phyloP scores from a whole-genome alignment of 1,140 invertebrate species.

The Drosophila grimshawi region DNA sequence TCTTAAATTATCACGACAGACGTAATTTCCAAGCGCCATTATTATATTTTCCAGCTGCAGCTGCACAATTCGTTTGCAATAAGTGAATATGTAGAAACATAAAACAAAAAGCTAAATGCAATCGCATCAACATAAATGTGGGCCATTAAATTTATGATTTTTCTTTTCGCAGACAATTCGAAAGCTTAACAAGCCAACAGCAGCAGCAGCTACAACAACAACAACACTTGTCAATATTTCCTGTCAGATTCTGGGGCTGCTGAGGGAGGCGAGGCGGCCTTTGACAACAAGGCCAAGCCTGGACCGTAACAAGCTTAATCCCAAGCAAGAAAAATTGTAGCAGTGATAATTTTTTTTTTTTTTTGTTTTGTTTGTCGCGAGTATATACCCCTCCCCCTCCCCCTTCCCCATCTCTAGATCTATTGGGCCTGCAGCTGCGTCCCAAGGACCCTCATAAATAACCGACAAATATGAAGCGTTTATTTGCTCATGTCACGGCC shows the following conservation, averaged over 20 bases:
- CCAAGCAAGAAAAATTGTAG: slow-evolving; percentile 74
- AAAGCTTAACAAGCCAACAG: slow-evolving; percentile 63
- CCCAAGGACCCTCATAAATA: slow-evolving; percentile 83
- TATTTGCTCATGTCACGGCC: slow-evolving; percentile 82
- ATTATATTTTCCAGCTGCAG: slow-evolving; percentile 33
- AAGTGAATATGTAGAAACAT: slow-evolving; percentile 19
- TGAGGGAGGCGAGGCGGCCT: not conserved
- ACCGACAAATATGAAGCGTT: slow-evolving; percentile 84
- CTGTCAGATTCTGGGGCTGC: not conserved
- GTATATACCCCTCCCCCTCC: slow-evolving; percentile 8
- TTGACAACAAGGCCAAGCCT: slow-evolving; percentile 26
- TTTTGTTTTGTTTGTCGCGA: slow-evolving; percentile 28
- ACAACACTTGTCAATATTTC: slow-evolving; percentile 63
- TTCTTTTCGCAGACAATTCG: slow-evolving; percentile 67
- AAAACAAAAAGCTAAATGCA: slow-evolving; percentile 33
- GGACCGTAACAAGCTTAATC: slow-evolving; percentile 73
- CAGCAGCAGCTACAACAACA: slow-evolving; percentile 5
- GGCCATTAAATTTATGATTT: slow-evolving; percentile 65
- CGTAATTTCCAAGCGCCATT: too few species aligned
- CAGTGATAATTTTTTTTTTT: slow-evolving; percentile 74
- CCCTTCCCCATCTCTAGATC: not conserved
- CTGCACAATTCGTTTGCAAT: slow-evolving; percentile 42
- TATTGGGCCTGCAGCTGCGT: slow-evolving; percentile 68
- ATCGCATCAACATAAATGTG: slow-evolving; percentile 58
- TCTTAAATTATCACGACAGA: too few species aligned